A percentile compares a stretch with the other conserved stretches of the same genome.
These are phyloP conservation scores for Saguinus imperator DNA, from an alignment of 2,113 vertebrate species.

Conservation along the genomic window DNA sequence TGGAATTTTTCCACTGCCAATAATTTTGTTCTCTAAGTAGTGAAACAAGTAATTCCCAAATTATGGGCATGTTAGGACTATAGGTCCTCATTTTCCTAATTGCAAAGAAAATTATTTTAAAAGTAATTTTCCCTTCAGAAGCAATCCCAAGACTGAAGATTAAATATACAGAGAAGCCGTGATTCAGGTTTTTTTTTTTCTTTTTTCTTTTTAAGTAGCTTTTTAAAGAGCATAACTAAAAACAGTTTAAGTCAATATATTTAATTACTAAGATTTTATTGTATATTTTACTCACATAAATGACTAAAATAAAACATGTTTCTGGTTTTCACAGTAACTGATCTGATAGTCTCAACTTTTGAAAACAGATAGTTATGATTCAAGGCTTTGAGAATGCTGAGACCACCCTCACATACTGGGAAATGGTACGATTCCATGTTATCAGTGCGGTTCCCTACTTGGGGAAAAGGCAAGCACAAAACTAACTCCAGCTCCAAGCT, in stretches of 20 bases:
- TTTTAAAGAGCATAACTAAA: neutral
- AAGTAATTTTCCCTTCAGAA: conserved; percentile 39
- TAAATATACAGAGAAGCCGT: conserved; percentile 7
- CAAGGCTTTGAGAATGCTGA: neutral
- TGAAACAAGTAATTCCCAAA: conserved; percentile 17
- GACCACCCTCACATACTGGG: accelerated
- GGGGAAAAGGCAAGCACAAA: neutral
- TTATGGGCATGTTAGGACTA: neutral
- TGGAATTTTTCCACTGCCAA: neutral
- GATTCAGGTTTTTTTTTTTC: neutral
- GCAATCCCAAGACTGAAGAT: conserved; percentile 26
- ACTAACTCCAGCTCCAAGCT: neutral
- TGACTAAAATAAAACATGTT: neutral
- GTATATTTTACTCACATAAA: neutral
- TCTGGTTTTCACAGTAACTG: neutral
- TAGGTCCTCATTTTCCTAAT: conserved; percentile 46
- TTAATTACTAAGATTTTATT: neutral
- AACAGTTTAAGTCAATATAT: neutral
- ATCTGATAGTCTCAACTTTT: neutral
- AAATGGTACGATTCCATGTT: neutral
- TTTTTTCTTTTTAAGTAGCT: neutral
- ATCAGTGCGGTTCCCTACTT: neutral
- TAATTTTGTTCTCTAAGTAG: neutral
- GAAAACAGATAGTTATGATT: neutral
- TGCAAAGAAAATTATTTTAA: conserved; percentile 59